phyloP scores from a whole-genome alignment of 2,113 vertebrate species.

The Lepus europaeus region DNA sequence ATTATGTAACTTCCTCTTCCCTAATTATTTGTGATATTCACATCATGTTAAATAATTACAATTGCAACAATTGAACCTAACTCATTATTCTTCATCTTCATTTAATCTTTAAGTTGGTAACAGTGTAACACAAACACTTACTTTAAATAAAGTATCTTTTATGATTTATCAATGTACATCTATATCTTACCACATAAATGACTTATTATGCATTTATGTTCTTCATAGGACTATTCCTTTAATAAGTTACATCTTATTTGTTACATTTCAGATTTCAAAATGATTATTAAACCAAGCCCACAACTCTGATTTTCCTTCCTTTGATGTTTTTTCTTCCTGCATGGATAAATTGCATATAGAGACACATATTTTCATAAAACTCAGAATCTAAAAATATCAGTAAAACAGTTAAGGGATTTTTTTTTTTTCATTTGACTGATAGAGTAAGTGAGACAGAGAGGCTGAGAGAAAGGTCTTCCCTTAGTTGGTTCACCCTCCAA shows the following conservation, averaged over 20 bases:
- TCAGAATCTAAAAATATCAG: neutral
- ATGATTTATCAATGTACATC: neutral
- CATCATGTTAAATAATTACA: neutral
- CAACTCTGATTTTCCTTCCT: neutral
- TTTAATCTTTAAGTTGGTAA: neutral
- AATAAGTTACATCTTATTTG: neutral
- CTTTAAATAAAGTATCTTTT: neutral
- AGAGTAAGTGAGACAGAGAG: too few species aligned
- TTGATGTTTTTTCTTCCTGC: neutral
- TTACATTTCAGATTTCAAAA: neutral
- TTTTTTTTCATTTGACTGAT: too few species aligned
- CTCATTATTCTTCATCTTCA: conserved; percentile 8
- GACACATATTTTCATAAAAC: neutral
- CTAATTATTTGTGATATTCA: neutral
- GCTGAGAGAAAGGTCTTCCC: too few species aligned
- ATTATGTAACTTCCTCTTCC: neutral
- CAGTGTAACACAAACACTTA: neutral
- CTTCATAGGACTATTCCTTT: neutral
- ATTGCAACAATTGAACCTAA: neutral
- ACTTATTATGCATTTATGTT: neutral
- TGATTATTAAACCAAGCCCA: neutral
- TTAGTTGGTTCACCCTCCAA: too few species aligned
- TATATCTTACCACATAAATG: neutral
- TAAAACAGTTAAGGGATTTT: neutral
- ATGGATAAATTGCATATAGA: neutral